These are phyloP conservation scores for Patiria miniata DNA, from an alignment of 35 echinoderm and acorn worm genomes.

Conservation along the genomic window DNA sequence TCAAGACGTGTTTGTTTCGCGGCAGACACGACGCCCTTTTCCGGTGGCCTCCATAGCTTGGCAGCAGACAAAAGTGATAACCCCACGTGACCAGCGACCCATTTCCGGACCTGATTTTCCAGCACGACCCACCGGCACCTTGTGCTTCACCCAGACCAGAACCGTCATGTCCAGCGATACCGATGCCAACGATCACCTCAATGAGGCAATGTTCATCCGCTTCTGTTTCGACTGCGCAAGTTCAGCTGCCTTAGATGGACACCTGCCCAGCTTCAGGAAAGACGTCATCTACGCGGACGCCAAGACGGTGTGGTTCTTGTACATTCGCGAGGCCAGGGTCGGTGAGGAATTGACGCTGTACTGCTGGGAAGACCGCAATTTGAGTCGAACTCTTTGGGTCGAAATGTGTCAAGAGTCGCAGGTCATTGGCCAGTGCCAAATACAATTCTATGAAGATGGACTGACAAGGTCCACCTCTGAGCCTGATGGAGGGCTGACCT, in stretches of 20 bases:
- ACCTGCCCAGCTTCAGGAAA: not conserved
- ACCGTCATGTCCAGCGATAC: not conserved
- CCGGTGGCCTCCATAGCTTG: not conserved
- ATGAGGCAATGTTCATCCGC: not conserved
- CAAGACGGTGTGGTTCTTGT: not conserved
- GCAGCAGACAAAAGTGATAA: not conserved
- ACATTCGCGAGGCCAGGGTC: not conserved
- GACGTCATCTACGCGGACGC: not conserved
- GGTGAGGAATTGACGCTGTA: not conserved
- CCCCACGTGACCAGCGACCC: not conserved
- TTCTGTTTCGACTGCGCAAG: not conserved
- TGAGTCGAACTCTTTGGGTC: not conserved
- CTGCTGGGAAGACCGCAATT: not conserved
- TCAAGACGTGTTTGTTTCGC: not conserved
- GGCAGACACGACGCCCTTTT: not conserved
- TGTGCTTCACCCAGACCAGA: not conserved
- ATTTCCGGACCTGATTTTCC: not conserved
- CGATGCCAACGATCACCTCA: not conserved
- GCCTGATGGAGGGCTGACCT: not conserved
- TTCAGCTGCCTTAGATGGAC: not conserved
- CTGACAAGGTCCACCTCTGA: too few species aligned
- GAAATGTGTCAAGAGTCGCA: not conserved
- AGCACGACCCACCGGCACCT: too few species aligned
- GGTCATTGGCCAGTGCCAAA: not conserved
- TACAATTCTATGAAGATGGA: slow-evolving; percentile 3